phyloP scores from a whole-genome alignment of 2,113 vertebrate genomes.

The Nothocercus julius region DNA sequence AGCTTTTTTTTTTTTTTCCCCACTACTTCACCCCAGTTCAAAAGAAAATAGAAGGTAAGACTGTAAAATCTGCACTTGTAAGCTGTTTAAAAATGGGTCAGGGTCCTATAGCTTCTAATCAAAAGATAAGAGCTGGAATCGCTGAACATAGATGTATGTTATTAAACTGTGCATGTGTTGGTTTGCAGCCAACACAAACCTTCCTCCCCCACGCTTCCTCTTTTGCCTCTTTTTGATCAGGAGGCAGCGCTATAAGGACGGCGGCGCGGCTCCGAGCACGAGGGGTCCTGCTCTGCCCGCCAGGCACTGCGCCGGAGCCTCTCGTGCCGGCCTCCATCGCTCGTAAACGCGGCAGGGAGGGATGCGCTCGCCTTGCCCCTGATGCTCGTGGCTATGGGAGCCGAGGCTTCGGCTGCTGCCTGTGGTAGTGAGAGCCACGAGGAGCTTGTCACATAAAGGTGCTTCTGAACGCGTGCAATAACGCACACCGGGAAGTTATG shows the following conservation, averaged over 20 bases:
- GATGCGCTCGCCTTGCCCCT: background rate
- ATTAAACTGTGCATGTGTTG: conserved; percentile 41
- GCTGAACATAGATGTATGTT: conserved; percentile 68
- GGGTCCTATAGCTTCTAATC: conserved; percentile 65
- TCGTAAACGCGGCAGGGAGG: background rate
- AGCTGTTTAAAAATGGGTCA: conserved; percentile 64
- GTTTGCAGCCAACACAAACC: conserved; percentile 52
- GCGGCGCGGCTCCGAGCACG: background rate
- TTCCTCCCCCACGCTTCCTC: background rate
- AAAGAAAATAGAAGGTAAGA: conserved; percentile 72
- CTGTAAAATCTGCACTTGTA: conserved; percentile 74
- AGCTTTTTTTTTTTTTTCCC: conserved; percentile 24
- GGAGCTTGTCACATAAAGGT: background rate
- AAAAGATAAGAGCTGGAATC: conserved; percentile 71
- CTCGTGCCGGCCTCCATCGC: background rate
- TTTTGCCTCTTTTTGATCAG: background rate
- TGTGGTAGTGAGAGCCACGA: background rate
- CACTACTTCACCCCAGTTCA: conserved; percentile 56
- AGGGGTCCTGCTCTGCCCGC: fast-evolving
- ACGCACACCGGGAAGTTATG: background rate
- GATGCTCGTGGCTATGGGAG: fast-evolving
- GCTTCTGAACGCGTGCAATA: background rate
- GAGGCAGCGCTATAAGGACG: conserved; percentile 1
- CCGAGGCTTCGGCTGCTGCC: background rate
- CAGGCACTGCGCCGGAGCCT: background rate